These are phyloP conservation scores for Melopsittacus undulatus DNA, from an alignment of 2,797 vertebrate species.

Conservation along the genomic window DNA sequence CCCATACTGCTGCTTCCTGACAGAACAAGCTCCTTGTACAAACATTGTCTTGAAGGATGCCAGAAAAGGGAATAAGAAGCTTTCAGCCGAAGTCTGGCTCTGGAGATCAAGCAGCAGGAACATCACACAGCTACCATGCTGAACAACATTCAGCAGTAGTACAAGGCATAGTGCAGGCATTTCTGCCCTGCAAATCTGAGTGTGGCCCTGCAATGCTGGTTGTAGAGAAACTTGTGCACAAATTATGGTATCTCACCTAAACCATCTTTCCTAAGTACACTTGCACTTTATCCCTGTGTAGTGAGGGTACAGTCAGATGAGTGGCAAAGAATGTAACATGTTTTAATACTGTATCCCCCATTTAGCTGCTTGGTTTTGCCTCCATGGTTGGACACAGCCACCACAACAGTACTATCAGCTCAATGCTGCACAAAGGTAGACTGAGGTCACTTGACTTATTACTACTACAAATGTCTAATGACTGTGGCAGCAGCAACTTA, in stretches of 20 bases:
- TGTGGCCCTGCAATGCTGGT: fast-evolving
- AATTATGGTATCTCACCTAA: background rate
- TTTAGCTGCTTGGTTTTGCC: background rate
- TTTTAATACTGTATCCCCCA: background rate
- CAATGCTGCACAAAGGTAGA: background rate
- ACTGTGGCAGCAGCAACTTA: background rate
- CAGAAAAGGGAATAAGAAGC: background rate
- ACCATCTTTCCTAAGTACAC: background rate
- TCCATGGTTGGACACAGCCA: fast-evolving
- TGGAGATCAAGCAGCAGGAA: background rate
- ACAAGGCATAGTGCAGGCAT: background rate
- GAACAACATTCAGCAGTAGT: background rate
- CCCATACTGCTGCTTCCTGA: slow-evolving; percentile 17
- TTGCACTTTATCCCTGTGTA: background rate
- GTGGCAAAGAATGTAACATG: background rate
- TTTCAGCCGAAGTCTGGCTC: background rate
- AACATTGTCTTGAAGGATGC: slow-evolving; percentile 6
- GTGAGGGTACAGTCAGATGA: background rate
- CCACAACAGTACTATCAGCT: background rate
- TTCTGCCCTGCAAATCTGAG: background rate
- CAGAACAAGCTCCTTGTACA: background rate
- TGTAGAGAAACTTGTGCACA: background rate
- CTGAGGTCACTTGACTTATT: background rate
- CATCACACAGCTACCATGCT: background rate
- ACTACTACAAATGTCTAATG: background rate